Base-by-base conservation (phyloP, 2,797 vertebrate genomes). In the Cetoscarus ocellatus region DNA sequence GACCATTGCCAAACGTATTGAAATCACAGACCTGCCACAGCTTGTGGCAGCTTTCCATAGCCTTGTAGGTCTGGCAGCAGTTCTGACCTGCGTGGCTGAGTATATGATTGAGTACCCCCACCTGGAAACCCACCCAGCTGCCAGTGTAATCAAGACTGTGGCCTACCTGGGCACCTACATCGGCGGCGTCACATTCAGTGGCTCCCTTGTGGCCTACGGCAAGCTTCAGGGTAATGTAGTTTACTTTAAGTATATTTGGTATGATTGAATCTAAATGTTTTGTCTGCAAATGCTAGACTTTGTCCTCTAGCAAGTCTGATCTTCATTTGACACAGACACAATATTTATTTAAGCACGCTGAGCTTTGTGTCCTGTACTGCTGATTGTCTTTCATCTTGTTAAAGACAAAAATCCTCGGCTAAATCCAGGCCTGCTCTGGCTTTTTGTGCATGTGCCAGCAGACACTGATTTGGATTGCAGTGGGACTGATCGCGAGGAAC, bases 21-120 rank as follows among this genome's bases (percentile, higher is more conserved):
- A 96, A 91, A 95, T 95, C 82, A 89, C 92, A 55, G 94, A 95
- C 83, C 83, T 96, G 90, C 92, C 93, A 14, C 94, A 95, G 90
- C 88, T 95, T 15, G 94, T 96, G 80, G 93, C 94, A 42, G 93
- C 93, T 47, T 97, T 97, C 91, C 95, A 96, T 82, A 94, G 94
- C 89, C 93, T 95, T 19, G 92, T 93, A 77, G 90, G 85, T 13
- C 86, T 96, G 88, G 93, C 95, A n/a, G 95, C 93, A 3, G 90
- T 95, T 68, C 86, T 94, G 80, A 92, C 88, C 34, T 92, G 93
- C 78, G 6, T 93, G 8, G 93, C 94, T 0, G 86, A 96, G 80
- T 93, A 77, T 18, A 90, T 92, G 91, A 95, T 93, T 7, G 94
- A 96, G 84, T 90, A 89, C 73, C 94, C 94, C 57, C 91, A 93